Percentiles rank a stretch among this genome's conserved stretches.
phyloP scores from a whole-genome alignment of 2,797 vertebrate genomes.

The Pachyuromys duprasi region DNA sequence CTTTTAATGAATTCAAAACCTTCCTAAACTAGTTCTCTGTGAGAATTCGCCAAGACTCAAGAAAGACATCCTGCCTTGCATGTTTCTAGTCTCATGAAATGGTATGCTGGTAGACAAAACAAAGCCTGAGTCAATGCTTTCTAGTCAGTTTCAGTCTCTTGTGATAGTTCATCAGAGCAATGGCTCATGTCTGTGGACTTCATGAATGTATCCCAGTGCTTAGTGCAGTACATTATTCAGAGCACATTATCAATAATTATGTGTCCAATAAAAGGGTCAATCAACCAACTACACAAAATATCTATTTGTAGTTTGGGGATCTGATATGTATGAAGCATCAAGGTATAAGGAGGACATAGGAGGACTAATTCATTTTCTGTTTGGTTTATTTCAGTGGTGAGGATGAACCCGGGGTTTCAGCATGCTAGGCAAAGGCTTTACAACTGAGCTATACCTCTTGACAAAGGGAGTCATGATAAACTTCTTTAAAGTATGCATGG shows the following conservation, averaged over 20 bases:
- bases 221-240: not conserved
- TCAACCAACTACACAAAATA: not conserved
- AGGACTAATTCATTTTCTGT: not conserved
- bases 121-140: not conserved
- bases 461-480: not conserved
- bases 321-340: constrained; percentile 8
- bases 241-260: not conserved
- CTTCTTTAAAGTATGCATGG: not conserved
- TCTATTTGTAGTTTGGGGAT: not conserved
- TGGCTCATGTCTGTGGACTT: not conserved
- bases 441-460: not conserved
- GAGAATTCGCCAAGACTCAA: not conserved
- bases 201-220: not conserved
- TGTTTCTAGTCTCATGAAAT: not conserved
- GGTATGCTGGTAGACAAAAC: not conserved
- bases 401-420: not conserved
- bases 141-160: not conserved
- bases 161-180: not conserved
- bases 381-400: not conserved
- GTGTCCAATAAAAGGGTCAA: not conserved
- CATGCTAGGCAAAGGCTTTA: not conserved
- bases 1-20: not conserved
- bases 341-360: not conserved
- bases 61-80: not conserved
- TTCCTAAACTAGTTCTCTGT: not conserved